Base-by-base conservation (phyloP, 2,797 vertebrate species). In the Protosalanx chinensis region DNA sequence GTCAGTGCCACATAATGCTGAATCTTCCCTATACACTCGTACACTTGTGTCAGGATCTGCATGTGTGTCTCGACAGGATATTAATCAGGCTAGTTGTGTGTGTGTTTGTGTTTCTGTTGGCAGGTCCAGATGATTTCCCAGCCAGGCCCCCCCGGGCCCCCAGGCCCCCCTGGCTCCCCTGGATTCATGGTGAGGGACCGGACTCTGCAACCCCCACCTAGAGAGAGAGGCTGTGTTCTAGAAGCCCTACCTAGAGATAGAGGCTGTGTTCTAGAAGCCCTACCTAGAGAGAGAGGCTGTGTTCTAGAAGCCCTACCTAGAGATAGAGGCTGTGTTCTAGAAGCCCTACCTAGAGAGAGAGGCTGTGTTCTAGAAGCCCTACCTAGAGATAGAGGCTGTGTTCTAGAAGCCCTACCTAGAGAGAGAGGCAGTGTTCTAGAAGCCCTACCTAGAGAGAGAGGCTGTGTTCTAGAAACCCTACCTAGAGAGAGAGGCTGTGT, bases 91-190 rank as follows among this genome's bases (percentile, higher is more conserved):
- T 16, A 8, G 64, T 23, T 65, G 13, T 49, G 23, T 23, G n/a
- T 51, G 23, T 35, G 29, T 5, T 7, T 10, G 30, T 68, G 4
- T 7, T 32, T 30, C 29, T 13, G 33, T 37, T 68, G 33, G 75
- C 80, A 94, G 89, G 86, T 92, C 76, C 95, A 97, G 90, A 94
- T 97, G 89, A 95, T 95, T 76, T 92, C 93, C 41, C 93, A 96
- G 80, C 96, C 95, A 0, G 97, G 97, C 12, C 94, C 94, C 8
- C 96, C 96, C 0, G 95, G 95, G 6, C 93, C 86, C 20, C 92
- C 93, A 0, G 96, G 96, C 63, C 91, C 94, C 60, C 91, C 92
- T 41, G 96, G 96, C 82, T 91, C 85, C 18, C 88, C 84, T 64
- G 91, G 91, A 71, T 84, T 86, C 67, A 91, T 71, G 75, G 93